A percentile compares a stretch with the other conserved stretches of the same genome.
Evolutionary conservation across 1,140 invertebrate genomes (phyloP).

Genomic region (Cherax quadricarinatus): DNA sequence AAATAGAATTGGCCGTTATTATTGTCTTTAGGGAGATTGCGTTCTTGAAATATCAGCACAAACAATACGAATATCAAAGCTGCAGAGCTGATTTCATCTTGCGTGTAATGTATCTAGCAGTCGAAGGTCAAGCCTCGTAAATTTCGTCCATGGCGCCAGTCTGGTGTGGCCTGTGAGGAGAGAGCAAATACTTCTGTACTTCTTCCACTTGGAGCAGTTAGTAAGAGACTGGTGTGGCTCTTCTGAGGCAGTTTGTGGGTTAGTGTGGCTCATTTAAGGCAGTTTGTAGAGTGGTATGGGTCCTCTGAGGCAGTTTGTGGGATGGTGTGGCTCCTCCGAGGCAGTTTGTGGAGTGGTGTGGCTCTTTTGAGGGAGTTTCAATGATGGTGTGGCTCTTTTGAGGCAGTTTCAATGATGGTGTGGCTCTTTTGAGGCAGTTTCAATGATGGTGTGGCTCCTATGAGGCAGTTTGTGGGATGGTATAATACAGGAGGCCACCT

Average conservation of each 20-base stretch:
- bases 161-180: background rate
- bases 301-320: no score
- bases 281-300: background rate
- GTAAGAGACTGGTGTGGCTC: background rate
- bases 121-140: constrained; percentile 1
- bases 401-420: no score
- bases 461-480: no score
- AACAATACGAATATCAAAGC: constrained; percentile 4
- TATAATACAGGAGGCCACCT: no score
- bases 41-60: background rate
- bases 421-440: no score
- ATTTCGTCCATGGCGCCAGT: background rate
- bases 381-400: no score
- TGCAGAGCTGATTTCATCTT: background rate
- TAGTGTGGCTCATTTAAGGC: background rate
- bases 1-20: constrained; percentile 11
- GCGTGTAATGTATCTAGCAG: constrained; percentile 8
- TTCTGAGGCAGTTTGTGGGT: background rate
- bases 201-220: no score
- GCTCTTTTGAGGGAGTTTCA: no score
- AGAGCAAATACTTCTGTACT: no score
- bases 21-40: constrained; percentile 24
- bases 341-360: no score
- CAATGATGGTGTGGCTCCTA: no score
- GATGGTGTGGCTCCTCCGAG: no score